phyloP scores from a whole-genome alignment of 2,797 vertebrate species.

The Oreonectes daqikongensis region DNA sequence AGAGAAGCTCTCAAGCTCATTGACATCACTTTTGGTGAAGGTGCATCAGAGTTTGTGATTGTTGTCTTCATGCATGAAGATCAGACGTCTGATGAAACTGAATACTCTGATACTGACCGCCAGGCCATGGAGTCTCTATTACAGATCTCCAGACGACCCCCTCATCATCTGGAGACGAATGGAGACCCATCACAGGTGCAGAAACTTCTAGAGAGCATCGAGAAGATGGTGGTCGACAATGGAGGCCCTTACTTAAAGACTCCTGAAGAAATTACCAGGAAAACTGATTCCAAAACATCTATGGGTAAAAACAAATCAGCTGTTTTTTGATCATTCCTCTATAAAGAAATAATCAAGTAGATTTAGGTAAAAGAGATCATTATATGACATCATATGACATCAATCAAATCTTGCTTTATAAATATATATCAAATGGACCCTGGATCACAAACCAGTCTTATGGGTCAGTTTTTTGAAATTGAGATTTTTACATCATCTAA shows the following conservation, averaged over 20 bases:
- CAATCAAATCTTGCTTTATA: no score
- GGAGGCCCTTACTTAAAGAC: background rate
- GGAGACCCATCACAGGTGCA: conserved; percentile 4
- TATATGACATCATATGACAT: no score
- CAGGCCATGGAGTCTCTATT: background rate
- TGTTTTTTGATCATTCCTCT: no score
- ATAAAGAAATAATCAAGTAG: no score
- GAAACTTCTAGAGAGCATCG: conserved; percentile 6
- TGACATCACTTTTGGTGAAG: background rate
- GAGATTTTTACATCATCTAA: no score
- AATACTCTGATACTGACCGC: background rate
- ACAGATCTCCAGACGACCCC: background rate
- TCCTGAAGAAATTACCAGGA: background rate
- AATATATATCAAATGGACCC: no score
- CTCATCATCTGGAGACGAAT: background rate
- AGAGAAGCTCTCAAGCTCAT: background rate
- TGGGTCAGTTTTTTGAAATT: no score
- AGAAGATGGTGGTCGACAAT: conserved; percentile 6
- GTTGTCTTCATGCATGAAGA: background rate
- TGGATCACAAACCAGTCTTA: no score
- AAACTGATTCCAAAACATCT: background rate
- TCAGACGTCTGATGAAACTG: background rate
- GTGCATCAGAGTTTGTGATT: background rate
- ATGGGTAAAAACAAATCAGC: background rate
- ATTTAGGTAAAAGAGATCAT: no score